phyloP scores from a whole-genome alignment of 2,797 vertebrate species.

The Neosilurus mollespiculum region DNA sequence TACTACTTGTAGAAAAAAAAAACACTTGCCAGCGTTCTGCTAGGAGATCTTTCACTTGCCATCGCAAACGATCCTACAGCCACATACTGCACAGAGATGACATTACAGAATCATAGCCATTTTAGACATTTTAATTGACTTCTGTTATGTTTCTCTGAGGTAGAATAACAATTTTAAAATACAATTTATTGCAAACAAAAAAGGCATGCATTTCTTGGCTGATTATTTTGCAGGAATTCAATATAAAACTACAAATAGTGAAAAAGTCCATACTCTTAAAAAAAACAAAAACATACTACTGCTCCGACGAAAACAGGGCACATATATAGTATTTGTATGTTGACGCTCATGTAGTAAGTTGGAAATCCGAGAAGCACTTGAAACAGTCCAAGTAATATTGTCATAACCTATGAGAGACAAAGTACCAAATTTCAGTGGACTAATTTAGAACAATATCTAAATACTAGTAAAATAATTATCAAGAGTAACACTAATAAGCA shows the following conservation, averaged over 20 bases:
- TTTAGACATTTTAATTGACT: not conserved
- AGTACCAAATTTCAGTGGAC: not conserved
- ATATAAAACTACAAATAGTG: not conserved
- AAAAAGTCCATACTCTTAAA: not conserved
- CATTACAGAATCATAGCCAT: not conserved
- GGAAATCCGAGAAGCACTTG: slow-evolving; percentile 67
- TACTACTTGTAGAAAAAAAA: not conserved
- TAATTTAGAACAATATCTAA: not conserved
- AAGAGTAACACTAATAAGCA: not conserved
- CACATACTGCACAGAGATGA: slow-evolving; percentile 63
- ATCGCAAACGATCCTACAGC: slow-evolving; percentile 68
- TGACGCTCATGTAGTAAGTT: slow-evolving; percentile 37
- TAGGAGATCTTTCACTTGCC: slow-evolving; percentile 66
- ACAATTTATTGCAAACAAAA: not conserved
- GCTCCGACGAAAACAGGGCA: slow-evolving; percentile 65
- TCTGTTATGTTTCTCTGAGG: not conserved
- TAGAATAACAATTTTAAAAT: not conserved
- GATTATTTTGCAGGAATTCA: not conserved
- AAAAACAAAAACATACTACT: slow-evolving; percentile 62
- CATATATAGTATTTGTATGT: slow-evolving; percentile 54
- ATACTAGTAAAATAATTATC: not conserved
- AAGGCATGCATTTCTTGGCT: not conserved
- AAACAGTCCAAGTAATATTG: slow-evolving; percentile 69
- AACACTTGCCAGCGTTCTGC: slow-evolving; percentile 60
- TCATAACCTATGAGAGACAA: slow-evolving; percentile 63